Evolutionary conservation across 2,797 vertebrate genomes (phyloP).

Genomic region (Artibeus jamaicensis): DNA sequence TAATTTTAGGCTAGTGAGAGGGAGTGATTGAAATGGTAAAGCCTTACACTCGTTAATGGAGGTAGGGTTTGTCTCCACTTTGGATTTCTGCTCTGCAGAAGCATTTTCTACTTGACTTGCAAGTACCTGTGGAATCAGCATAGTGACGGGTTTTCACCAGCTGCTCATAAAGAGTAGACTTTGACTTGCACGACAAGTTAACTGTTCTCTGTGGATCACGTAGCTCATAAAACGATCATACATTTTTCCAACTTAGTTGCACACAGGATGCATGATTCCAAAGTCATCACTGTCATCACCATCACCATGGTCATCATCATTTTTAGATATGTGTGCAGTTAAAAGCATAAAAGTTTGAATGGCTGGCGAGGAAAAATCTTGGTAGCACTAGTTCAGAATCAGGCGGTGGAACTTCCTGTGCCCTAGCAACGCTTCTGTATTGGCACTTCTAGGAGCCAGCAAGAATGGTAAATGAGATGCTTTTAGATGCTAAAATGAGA

Average conservation of each 20-base stretch:
- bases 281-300: background rate
- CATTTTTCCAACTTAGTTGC: background rate
- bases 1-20: constrained; percentile 75
- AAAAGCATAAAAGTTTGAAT: constrained; percentile 36
- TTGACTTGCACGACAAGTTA: constrained; percentile 48
- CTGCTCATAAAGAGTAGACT: constrained; percentile 55
- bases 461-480: background rate
- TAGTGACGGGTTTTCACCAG: constrained; percentile 60
- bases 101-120: constrained; percentile 73
- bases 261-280: constrained; percentile 3
- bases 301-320: background rate
- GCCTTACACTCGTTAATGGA: constrained; percentile 75
- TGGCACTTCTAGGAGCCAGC: background rate
- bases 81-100: constrained; percentile 67
- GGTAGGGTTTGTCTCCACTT: constrained; percentile 74
- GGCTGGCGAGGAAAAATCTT: background rate
- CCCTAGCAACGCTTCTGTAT: background rate
- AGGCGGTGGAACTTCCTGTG: background rate
- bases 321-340: constrained; percentile 38
- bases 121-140: constrained; percentile 76
- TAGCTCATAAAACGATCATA: background rate
- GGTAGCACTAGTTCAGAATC: background rate
- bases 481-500: background rate
- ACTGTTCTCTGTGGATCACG: constrained; percentile 4
- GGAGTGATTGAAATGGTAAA: constrained; percentile 68